phyloP scores from a whole-genome alignment of 2,113 vertebrate species.

The Saimiri boliviensis region DNA sequence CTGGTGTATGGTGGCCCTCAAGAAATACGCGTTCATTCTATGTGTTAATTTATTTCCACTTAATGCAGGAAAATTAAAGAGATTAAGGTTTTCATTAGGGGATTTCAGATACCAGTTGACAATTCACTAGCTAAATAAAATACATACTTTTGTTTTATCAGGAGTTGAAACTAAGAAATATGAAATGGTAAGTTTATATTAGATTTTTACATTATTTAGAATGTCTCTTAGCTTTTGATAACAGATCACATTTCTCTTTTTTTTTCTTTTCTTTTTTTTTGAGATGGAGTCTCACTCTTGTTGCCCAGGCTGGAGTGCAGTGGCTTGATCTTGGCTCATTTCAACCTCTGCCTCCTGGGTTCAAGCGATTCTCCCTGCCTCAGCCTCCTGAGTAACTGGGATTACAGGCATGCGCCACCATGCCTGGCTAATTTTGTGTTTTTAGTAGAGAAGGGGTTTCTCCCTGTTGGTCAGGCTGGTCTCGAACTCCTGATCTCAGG shows the following conservation, averaged over 20 bases:
- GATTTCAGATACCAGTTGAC: background rate
- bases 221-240: background rate
- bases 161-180: conserved; percentile 10
- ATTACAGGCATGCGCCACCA: no score
- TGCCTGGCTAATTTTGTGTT: no score
- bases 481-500: no score
- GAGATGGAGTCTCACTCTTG: no score
- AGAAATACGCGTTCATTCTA: rapidly evolving
- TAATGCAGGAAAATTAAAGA: background rate
- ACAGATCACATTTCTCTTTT: background rate
- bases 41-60: background rate
- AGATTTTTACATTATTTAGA: background rate
- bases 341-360: no score
- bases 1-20: background rate
- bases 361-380: no score
- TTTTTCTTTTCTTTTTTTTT: conserved; percentile 7
- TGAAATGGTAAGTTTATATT: background rate
- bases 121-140: background rate
- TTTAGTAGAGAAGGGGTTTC: no score
- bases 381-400: no score
- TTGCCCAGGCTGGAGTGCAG: no score
- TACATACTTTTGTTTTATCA: background rate
- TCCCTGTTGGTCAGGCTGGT: no score
- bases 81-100: background rate
- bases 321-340: no score